Conservation (phyloP, 2,113 vertebrate genomes). For the Oreochromis niloticus region DNA sequence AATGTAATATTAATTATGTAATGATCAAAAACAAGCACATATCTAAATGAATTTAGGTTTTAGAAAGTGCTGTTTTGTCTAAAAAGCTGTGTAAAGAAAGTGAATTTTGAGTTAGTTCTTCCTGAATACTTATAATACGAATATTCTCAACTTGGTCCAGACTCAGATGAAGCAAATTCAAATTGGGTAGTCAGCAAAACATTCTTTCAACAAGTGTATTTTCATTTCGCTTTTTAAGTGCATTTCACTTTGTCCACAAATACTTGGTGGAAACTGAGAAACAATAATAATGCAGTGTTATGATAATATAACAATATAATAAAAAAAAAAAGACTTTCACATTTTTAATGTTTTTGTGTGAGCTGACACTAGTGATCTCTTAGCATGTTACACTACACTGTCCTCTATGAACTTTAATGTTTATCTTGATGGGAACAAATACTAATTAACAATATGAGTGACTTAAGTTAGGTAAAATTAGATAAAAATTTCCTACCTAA, state of each 20-base stretch:
- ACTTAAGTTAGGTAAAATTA: neutral
- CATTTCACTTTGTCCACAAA: neutral
- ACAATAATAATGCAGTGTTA: neutral
- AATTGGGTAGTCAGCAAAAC: neutral
- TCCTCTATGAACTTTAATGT: neutral
- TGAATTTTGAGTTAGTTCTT: neutral
- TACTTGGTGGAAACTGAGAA: neutral
- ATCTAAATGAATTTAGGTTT: neutral
- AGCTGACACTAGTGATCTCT: neutral
- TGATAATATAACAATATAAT: neutral
- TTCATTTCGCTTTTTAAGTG: neutral
- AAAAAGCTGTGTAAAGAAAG: neutral
- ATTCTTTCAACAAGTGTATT: neutral
- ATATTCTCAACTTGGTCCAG: neutral
- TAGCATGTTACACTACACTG: neutral
- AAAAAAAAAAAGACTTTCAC: neutral
- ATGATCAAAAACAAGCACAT: neutral
- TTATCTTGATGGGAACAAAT: neutral
- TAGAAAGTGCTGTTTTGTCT: neutral
- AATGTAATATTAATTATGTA: neutral
- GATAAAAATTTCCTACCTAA: neutral
- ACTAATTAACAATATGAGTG: neutral
- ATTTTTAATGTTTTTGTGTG: neutral
- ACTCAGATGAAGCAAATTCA: neutral
- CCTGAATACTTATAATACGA: rapidly evolving